Evolutionary conservation across 2,797 vertebrate genomes (phyloP), one percentile per base, ranked within the genome.

Genomic region (Semotilus atromaculatus): DNA sequence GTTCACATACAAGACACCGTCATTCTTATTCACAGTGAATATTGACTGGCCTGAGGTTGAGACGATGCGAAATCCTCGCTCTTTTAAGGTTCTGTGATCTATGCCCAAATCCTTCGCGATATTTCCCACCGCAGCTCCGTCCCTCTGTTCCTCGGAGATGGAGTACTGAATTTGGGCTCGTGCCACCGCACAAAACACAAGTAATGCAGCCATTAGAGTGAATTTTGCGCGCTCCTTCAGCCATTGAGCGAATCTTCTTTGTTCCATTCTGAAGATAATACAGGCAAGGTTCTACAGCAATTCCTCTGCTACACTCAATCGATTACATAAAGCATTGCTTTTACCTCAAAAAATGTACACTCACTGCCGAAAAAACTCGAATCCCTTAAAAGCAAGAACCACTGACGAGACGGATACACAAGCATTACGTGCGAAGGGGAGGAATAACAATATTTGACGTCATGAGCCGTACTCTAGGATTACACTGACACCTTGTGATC

Each of bases 401-500:
- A 14, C 18, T 21, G 18, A 38, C 36, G 10, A 31, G 23, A 18
- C 13, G 18, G 18, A 58, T 7, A 10, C 53, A 55, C 8, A 58
- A 81, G 26, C 68, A 79, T 8, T 5, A 48, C n/a, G 34, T 72
- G n/a, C 2, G 11, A 45, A 14, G 7, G 13, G 53, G 40, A 48
- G 68, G 36, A 45, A 72, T 11, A 16, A 19, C 36, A n/a, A 64
- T 26, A 3, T 29, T 14, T 8, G 38, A 55, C 8, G 67, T 66
- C 84, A 70, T 19, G 14, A 55, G 58, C 84, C 68, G 71, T 85
- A 88, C 48, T 87, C 11, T 85, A 23, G 76, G 55, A 81, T 79
- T 88, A 84, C 74, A 91, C 90, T 91, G 92, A 91, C 93, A 91
- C 88, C 92, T 90, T 86, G 91, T 89, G 92, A 85, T 64, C 7